Conservation (phyloP, 1,140 invertebrate genomes). For the Pissodes strobi region DNA sequence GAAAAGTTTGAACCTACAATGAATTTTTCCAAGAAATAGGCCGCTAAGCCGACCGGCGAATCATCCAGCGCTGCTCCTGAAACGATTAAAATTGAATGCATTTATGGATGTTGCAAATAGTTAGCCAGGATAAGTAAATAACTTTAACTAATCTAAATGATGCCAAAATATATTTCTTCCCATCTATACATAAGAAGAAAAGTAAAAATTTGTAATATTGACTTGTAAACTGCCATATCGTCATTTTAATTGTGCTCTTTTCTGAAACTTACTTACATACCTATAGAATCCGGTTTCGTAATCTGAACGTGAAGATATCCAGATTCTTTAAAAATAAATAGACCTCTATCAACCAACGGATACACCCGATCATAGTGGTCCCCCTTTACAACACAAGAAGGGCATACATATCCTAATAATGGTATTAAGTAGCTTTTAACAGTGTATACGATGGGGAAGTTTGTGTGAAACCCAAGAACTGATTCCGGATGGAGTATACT, state of each 20-base stretch:
- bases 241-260: too few relatives aligned
- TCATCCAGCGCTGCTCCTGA: slow-evolving; percentile 65
- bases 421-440: slow-evolving; percentile 56
- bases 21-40: slow-evolving; percentile 87
- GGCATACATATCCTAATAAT: slow-evolving; percentile 60
- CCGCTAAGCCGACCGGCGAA: slow-evolving; percentile 75
- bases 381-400: slow-evolving; percentile 62
- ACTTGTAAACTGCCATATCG: too few relatives aligned
- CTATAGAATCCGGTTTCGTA: slow-evolving; percentile 89
- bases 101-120: too few relatives aligned
- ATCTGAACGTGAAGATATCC: slow-evolving; percentile 85
- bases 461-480: slow-evolving; percentile 70
- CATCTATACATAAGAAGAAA: too few relatives aligned
- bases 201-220: too few relatives aligned
- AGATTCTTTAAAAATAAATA: slow-evolving; percentile 64
- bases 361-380: slow-evolving; percentile 64
- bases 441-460: slow-evolving; percentile 62
- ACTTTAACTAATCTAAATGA: too few relatives aligned
- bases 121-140: too few relatives aligned
- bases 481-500: slow-evolving; percentile 71
- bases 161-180: too few relatives aligned
- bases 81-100: neutral
- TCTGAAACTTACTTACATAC: too few relatives aligned
- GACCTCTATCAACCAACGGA: slow-evolving; percentile 61
- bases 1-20: slow-evolving; percentile 70